Conservation (phyloP, 2,888 invertebrate species). For the Tipula helvola region DNA sequence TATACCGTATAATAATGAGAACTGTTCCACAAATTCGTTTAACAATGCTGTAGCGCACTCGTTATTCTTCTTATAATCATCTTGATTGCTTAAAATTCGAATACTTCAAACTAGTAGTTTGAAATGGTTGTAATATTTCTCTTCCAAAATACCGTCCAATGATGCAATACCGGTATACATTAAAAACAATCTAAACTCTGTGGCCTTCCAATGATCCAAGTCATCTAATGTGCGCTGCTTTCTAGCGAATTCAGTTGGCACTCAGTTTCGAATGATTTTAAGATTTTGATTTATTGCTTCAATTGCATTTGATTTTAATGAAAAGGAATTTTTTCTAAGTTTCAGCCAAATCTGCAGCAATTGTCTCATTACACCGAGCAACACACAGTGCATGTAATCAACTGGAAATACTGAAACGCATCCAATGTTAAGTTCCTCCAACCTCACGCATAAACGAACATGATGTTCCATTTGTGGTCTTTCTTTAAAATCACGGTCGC, state of each 20-base stretch:
- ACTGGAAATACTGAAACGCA: conserved; percentile 14
- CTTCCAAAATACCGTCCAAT: neutral
- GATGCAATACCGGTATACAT: neutral
- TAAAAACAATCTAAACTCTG: conserved; percentile 5
- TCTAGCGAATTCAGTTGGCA: neutral
- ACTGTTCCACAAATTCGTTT: conserved; percentile 13
- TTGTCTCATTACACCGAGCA: conserved; percentile 16
- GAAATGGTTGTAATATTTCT: too few relatives aligned
- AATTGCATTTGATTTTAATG: neutral
- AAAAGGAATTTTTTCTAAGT: neutral
- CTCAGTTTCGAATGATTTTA: neutral
- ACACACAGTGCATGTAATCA: neutral
- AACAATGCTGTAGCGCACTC: conserved; percentile 11
- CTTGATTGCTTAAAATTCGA: neutral
- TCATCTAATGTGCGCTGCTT: neutral
- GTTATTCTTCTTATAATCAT: too few relatives aligned
- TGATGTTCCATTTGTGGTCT: conserved; percentile 16
- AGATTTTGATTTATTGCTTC: neutral
- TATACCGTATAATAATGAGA: conserved; percentile 5
- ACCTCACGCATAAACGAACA: neutral
- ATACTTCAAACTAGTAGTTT: too few relatives aligned
- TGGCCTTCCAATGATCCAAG: neutral
- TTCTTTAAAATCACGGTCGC: conserved; percentile 15
- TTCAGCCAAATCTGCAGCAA: conserved; percentile 16
- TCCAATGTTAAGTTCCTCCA: conserved; percentile 13